Evolutionary conservation across 2,797 vertebrate genomes (phyloP).

Genomic region (Crenichthys baileyi): DNA sequence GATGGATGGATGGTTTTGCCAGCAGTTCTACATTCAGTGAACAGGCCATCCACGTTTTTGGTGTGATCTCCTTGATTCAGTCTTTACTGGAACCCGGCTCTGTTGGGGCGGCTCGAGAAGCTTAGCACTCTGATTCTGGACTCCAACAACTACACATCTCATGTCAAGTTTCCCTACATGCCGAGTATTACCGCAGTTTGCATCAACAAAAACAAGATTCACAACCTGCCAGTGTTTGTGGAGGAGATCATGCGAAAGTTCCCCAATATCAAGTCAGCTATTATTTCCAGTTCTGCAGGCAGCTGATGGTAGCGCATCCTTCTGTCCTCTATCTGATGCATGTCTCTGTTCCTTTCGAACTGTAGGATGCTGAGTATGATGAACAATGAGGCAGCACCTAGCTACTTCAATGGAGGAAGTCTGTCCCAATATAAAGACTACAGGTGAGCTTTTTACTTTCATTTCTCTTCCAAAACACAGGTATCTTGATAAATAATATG

Average conservation of each 20-base stretch:
- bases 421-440: slow-evolving; percentile 81
- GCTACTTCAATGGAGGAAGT: slow-evolving; percentile 85
- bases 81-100: slow-evolving; percentile 78
- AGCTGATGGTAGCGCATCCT: background rate
- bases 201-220: slow-evolving; percentile 85
- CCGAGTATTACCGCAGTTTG: slow-evolving; percentile 75
- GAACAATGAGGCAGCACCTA: slow-evolving; percentile 84
- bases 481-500: background rate
- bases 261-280: slow-evolving; percentile 79
- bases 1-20: background rate
- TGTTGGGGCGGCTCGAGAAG: slow-evolving; percentile 76
- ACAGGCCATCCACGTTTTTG: background rate
- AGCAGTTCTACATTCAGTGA: background rate
- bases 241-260: slow-evolving; percentile 80
- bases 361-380: slow-evolving; percentile 83
- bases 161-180: slow-evolving; percentile 84
- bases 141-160: slow-evolving; percentile 81
- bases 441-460: slow-evolving; percentile 63
- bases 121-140: slow-evolving; percentile 83
- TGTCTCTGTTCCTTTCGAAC: background rate
- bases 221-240: slow-evolving; percentile 81
- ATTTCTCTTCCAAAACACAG: too few relatives aligned
- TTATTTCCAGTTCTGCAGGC: background rate
- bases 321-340: background rate
- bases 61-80: slow-evolving; percentile 69